A percentile compares a stretch with the other conserved stretches of the same genome.
Evolutionary conservation across 2,113 vertebrate genomes (phyloP).

Genomic region (Tetraodon nigroviridis): DNA sequence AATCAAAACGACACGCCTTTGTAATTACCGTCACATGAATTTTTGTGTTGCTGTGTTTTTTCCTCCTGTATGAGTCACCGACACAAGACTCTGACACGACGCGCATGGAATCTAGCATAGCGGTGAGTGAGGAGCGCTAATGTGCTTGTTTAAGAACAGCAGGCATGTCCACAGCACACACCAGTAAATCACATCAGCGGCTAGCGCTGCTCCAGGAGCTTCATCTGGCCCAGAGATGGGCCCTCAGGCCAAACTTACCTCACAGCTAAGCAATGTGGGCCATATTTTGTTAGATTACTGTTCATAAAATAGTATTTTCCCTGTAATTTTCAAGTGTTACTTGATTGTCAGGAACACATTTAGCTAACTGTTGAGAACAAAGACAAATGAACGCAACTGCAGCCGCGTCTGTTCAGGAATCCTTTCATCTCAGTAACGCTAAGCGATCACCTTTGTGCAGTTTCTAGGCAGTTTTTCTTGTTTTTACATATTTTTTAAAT

Average conservation of each 20-base stretch:
- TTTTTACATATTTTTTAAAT: no score
- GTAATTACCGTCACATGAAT: constrained; percentile 19
- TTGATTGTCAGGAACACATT: constrained; percentile 27
- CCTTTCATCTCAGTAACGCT: no score
- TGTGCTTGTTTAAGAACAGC: constrained; percentile 5
- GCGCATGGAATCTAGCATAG: constrained; percentile 14
- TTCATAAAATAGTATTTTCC: constrained; percentile 17
- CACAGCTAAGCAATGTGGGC: constrained; percentile 33
- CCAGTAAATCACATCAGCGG: neutral
- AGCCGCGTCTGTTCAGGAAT: no score
- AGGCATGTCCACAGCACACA: neutral
- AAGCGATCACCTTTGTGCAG: no score
- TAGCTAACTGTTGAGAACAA: neutral
- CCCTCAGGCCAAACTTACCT: constrained; percentile 23
- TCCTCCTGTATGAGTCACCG: constrained; percentile 10
- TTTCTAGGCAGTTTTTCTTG: no score
- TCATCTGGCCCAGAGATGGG: constrained; percentile 8
- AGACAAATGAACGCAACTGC: no score
- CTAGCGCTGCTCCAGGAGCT: constrained; percentile 8
- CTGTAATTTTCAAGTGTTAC: constrained; percentile 6
- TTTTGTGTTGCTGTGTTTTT: constrained; percentile 14
- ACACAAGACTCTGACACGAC: constrained; percentile 26
- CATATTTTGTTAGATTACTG: constrained; percentile 37
- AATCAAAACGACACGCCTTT: neutral
- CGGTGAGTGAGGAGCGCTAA: neutral